Conservation (phyloP, 2,113 vertebrate genomes). For the Pelecanus crispus region DNA sequence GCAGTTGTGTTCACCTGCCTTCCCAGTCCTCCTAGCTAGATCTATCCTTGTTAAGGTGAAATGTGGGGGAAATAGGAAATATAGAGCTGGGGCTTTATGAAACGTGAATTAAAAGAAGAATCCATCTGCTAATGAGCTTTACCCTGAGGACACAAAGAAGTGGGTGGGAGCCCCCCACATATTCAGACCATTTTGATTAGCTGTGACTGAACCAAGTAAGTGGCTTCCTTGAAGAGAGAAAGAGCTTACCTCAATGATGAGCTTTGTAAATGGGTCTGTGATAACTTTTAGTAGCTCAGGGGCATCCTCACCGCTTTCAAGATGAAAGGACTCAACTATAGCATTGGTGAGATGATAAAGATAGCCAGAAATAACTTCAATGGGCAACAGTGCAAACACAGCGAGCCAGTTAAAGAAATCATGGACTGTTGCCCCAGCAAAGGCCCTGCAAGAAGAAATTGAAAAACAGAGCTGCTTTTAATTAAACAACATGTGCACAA, state of each 20-base stretch:
- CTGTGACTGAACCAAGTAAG: background rate
- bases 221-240: background rate
- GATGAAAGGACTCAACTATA: slow-evolving; percentile 81
- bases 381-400: slow-evolving; percentile 83
- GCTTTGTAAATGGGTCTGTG: slow-evolving; percentile 90
- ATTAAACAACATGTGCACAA: background rate
- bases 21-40: background rate
- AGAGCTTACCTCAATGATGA: slow-evolving; percentile 86
- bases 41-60: background rate
- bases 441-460: slow-evolving; percentile 76
- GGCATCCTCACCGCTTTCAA: slow-evolving; percentile 86
- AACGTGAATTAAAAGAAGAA: background rate
- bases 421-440: slow-evolving; percentile 91
- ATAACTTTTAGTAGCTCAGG: slow-evolving; percentile 93
- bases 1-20: background rate
- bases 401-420: slow-evolving; percentile 99
- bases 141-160: background rate
- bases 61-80: background rate
- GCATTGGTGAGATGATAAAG: slow-evolving; percentile 81
- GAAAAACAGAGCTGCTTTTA: background rate
- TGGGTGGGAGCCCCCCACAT: background rate
- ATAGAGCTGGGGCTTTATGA: background rate
- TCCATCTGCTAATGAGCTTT: background rate
- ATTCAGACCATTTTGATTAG: background rate
- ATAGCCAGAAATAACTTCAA: slow-evolving; percentile 84